Evolutionary conservation across 2,797 vertebrate species (phyloP).

Genomic region (Fundulus diaphanus): DNA sequence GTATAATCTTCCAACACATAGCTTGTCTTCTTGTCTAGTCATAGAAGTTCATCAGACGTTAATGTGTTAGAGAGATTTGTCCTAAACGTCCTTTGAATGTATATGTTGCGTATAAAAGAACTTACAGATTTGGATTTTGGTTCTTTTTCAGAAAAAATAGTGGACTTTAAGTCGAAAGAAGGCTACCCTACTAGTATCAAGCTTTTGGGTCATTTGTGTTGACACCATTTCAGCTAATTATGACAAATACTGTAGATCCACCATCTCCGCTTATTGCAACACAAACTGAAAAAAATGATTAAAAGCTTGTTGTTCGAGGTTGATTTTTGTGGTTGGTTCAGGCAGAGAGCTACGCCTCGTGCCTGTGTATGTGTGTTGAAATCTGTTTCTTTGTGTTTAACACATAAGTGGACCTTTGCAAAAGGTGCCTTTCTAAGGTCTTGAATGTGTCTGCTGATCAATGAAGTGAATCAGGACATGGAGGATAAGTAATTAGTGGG

Average conservation of each 20-base stretch:
- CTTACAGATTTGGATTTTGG: slow-evolving; percentile 6
- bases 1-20: not conserved
- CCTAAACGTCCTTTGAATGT: not conserved
- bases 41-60: not conserved
- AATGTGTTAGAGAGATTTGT: not conserved
- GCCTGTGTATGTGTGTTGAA: slow-evolving; percentile 5
- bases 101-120: slow-evolving; percentile 11
- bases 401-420: slow-evolving; percentile 26
- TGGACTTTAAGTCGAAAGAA: not conserved
- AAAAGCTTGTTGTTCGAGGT: not conserved
- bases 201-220: not conserved
- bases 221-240: not conserved
- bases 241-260: not conserved
- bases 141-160: not conserved
- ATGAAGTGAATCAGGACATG: slow-evolving; percentile 55
- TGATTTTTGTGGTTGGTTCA: not conserved
- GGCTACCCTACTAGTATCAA: not conserved
- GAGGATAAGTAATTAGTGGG: slow-evolving; percentile 59
- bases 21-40: not conserved
- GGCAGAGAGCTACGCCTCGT: slow-evolving; percentile 1
- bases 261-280: not conserved
- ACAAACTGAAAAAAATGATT: not conserved
- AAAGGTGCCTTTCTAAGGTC: slow-evolving; percentile 24
- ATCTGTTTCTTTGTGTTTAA: slow-evolving; percentile 12
- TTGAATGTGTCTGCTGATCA: slow-evolving; percentile 52